These are phyloP conservation scores for Trachops cirrhosus DNA, from an alignment of 2,797 vertebrate species.

Conservation along the genomic window DNA sequence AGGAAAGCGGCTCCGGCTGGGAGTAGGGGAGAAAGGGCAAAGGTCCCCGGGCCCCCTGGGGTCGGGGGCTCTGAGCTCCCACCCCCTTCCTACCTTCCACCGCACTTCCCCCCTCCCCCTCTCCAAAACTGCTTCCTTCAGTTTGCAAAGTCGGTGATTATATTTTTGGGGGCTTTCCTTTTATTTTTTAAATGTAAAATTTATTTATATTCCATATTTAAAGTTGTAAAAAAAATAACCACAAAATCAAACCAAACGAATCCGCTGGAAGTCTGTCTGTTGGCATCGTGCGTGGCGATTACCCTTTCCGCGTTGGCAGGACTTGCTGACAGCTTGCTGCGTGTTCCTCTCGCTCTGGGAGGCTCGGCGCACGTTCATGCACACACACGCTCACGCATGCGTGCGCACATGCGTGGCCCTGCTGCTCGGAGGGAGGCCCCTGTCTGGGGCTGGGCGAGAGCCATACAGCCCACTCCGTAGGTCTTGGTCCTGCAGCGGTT, in stretches of 20 bases:
- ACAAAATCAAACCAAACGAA: slow-evolving; percentile 66
- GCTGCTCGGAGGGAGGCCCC: background rate
- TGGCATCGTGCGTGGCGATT: background rate
- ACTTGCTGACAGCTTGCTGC: background rate
- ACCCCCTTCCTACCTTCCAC: background rate
- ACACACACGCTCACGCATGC: fast-evolving
- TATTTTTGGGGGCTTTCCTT: slow-evolving; percentile 78
- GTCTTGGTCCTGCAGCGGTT: background rate
- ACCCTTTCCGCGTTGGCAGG: slow-evolving; percentile 30
- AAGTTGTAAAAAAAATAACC: slow-evolving; percentile 81
- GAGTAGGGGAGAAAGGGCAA: background rate
- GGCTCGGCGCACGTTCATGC: background rate
- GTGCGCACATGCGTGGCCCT: background rate
- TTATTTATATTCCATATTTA: slow-evolving; percentile 91
- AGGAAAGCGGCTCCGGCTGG: slow-evolving; percentile 6
- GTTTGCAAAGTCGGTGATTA: slow-evolving; percentile 84
- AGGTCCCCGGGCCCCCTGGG: background rate
- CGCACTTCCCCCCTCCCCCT: background rate
- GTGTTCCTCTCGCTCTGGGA: background rate
- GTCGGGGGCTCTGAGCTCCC: background rate
- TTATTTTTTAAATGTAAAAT: slow-evolving; percentile 84
- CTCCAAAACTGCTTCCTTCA: slow-evolving; percentile 76
- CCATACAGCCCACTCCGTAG: background rate
- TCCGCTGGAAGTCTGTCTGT: slow-evolving; percentile 34
- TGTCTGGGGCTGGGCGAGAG: background rate